These are phyloP conservation scores for Podiceps cristatus DNA, from an alignment of 2,113 vertebrate species.

Conservation along the genomic window DNA sequence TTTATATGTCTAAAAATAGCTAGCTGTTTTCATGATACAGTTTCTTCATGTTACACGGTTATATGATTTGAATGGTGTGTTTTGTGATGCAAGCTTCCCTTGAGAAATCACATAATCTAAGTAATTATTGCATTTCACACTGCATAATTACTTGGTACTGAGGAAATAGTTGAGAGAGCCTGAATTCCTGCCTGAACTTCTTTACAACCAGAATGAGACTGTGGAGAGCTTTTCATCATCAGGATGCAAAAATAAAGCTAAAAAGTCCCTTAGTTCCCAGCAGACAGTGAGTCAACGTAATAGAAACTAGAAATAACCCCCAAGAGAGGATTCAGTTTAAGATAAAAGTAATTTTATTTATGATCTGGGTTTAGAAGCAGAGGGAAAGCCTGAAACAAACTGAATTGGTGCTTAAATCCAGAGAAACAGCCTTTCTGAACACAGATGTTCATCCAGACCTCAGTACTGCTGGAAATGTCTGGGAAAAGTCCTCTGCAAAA, in stretches of 20 bases:
- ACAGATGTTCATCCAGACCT: not conserved
- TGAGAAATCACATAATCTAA: not conserved
- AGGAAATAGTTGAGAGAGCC: not conserved
- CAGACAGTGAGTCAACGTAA: not conserved
- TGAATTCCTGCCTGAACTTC: conserved; percentile 8
- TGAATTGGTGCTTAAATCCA: not conserved
- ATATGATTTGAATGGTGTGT: not conserved
- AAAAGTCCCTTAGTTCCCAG: not conserved
- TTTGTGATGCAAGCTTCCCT: conserved; percentile 6
- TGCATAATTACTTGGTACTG: not conserved
- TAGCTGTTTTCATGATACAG: not conserved
- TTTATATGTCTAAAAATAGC: not conserved
- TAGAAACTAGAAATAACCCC: not conserved
- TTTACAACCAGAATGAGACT: not conserved
- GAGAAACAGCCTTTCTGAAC: not conserved
- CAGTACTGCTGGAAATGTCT: not conserved
- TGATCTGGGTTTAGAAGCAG: not conserved
- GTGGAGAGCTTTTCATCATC: not conserved
- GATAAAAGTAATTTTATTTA: not conserved
- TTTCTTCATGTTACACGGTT: not conserved
- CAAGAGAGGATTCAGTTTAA: not conserved
- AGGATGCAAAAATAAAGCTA: not conserved
- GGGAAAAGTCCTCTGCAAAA: not conserved
- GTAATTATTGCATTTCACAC: conserved; percentile 44
- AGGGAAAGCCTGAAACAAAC: not conserved